Base-by-base conservation (phyloP, 53 echinoderm and acorn worm species). In the Mesocentrotus franciscanus region DNA sequence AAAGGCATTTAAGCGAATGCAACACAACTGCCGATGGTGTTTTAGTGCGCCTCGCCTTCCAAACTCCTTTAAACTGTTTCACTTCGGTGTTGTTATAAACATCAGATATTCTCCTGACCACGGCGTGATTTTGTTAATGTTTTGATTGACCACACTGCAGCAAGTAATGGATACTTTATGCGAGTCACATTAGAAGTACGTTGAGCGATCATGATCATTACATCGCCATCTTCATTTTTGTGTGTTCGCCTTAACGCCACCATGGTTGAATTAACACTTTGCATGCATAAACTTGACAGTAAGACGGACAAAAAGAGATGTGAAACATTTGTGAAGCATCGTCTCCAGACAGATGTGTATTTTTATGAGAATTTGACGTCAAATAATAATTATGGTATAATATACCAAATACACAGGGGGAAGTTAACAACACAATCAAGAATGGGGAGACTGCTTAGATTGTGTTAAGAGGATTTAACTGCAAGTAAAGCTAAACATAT, bases 121-220 rank as follows among this genome's bases (percentile, higher is more conserved):
- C 33, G 42, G 36, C 17, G 42, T 81, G 81, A 39, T 81, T 81
- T 15, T 18, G 64, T 64, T 13, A 26, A 12, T 87, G 87, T 87
- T 87, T 11, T 87, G 57, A 87, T 58, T 33, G 58, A 59, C 27
- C 58, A 27, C 12, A 18, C 42, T 8, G 42, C 42, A 81, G 18
- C 15, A 58, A 27, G 87, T 57, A 87, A 87, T 58, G 5, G 12
- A 58, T 87, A 57, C 57, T 58, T 11, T 27, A 27, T 58, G 11
- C 85, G 49, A 87, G 11, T 57, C 87, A 87, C 58, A 59, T 58
- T 56, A 58, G 20, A 36, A 22, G n/a, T 14, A 33, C 79, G 27
- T 34, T 83, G 83, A 83, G 83, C 36, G 84, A 84, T 84, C 18
- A 9, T 84, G 17, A 9, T 84, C 84, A 84, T 84, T 84, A 84